Evolutionary conservation across 1,140 invertebrate species (phyloP).

Genomic region (Sitobion miscanthi): DNA sequence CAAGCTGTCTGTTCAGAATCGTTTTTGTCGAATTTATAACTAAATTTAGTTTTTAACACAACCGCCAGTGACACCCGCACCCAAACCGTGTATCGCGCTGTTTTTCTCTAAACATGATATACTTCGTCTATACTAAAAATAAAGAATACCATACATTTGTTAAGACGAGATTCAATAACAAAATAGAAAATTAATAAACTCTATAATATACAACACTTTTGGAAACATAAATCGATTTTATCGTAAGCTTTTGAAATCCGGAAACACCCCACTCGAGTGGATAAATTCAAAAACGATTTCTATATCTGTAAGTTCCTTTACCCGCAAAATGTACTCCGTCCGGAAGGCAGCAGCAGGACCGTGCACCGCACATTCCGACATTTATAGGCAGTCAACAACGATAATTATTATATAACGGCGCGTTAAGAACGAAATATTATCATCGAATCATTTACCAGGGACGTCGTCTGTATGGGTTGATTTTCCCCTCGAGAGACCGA

Average conservation of each 20-base stretch:
- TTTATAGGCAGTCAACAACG: neutral
- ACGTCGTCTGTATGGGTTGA: neutral
- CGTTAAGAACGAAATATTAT: neutral
- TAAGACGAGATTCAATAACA: neutral
- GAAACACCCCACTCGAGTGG: neutral
- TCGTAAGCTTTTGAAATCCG: neutral
- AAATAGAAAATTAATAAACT: constrained; percentile 1
- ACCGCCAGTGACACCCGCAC: neutral
- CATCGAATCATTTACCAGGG: too few relatives aligned
- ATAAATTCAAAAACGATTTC: neutral
- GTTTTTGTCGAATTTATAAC: neutral
- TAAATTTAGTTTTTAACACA: neutral
- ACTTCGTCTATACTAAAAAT: neutral
- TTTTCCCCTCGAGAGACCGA: neutral
- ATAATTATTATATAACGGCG: neutral
- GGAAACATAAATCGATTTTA: neutral
- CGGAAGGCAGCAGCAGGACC: neutral
- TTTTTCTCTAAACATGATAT: neutral
- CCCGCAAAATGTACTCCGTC: neutral
- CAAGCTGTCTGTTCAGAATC: neutral
- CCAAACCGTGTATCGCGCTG: neutral
- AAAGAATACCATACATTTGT: neutral
- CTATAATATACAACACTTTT: neutral
- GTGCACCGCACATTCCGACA: neutral
- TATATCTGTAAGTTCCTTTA: neutral